Evolutionary conservation across 2,797 vertebrate species (phyloP).

Genomic region (Anolis apletophallus): DNA sequence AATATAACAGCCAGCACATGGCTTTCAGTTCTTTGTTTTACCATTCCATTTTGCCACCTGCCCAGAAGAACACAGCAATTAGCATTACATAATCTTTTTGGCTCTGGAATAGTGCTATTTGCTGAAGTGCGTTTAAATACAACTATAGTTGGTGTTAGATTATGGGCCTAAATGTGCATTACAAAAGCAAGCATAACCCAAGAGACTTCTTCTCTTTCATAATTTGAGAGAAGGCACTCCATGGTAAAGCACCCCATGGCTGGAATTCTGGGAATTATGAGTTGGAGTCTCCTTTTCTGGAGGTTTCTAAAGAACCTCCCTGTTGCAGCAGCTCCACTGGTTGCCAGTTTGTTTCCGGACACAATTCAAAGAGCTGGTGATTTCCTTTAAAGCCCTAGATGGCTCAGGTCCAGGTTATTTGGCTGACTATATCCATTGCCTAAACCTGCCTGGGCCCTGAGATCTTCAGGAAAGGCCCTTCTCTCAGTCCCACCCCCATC

Average conservation of each 20-base stretch:
- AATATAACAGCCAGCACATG: neutral
- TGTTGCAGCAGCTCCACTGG: too few species aligned
- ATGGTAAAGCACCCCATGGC: neutral
- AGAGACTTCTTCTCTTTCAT: neutral
- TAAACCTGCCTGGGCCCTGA: too few species aligned
- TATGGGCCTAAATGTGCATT: neutral
- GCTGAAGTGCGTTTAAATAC: neutral
- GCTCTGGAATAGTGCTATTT: neutral
- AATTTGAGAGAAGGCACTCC: neutral
- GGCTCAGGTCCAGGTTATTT: too few species aligned
- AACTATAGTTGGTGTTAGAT: neutral
- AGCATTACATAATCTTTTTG: conserved; percentile 20
- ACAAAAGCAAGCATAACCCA: neutral
- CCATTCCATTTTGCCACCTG: neutral
- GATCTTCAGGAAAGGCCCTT: too few species aligned
- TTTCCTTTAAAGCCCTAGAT: too few species aligned
- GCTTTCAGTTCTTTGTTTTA: conserved; percentile 9
- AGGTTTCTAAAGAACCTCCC: too few species aligned
- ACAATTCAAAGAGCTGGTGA: too few species aligned
- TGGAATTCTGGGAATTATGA: neutral
- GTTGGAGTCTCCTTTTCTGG: too few species aligned
- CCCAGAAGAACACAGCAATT: neutral
- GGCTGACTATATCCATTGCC: too few species aligned
- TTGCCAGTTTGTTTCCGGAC: too few species aligned
- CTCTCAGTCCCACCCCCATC: too few species aligned